Evolutionary conservation across 2,888 invertebrate species (phyloP).

Genomic region (Carabus problematicus): DNA sequence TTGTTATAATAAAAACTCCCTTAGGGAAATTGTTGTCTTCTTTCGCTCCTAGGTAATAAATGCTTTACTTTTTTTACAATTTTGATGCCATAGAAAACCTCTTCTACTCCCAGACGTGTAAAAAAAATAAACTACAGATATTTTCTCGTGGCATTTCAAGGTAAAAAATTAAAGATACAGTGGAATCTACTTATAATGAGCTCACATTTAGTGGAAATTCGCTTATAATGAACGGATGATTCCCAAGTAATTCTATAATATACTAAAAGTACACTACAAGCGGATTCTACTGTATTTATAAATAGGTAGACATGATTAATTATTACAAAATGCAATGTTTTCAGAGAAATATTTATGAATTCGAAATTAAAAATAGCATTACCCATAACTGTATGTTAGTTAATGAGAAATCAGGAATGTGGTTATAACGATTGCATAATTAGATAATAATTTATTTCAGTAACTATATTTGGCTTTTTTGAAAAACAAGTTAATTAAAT

Average conservation of each 20-base stretch:
- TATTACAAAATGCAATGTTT: not conserved
- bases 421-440: not conserved
- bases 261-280: not conserved
- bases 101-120: too few species aligned
- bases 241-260: not conserved
- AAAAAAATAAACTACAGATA: too few species aligned
- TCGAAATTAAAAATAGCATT: not conserved
- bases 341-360: not conserved
- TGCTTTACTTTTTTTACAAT: too few species aligned
- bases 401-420: too few species aligned
- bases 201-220: too few species aligned
- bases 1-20: too few species aligned
- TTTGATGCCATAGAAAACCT: too few species aligned
- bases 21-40: too few species aligned
- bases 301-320: not conserved
- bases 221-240: not conserved
- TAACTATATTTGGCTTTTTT: slow-evolving; percentile 26
- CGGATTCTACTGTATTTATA: not conserved
- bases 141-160: too few species aligned
- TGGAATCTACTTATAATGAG: not conserved
- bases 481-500: not conserved
- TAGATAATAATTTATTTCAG: not conserved
- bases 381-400: too few species aligned
- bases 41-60: too few species aligned
- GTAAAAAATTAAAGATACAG: too few species aligned